Evolutionary conservation across 2,797 vertebrate species (phyloP).

Genomic region (Sebastes minor): DNA sequence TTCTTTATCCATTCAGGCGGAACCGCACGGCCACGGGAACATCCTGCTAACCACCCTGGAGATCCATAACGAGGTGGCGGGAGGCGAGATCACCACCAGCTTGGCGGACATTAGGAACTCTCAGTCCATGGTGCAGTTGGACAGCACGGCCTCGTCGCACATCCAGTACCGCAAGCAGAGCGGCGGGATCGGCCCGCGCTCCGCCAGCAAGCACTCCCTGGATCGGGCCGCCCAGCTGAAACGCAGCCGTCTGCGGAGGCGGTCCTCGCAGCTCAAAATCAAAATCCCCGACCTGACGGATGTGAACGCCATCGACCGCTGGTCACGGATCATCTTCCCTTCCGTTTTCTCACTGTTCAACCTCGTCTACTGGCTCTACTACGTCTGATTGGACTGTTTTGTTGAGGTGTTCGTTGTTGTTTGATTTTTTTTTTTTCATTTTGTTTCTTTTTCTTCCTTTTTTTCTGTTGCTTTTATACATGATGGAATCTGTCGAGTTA

Average conservation of each 20-base stretch:
- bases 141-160: constrained; percentile 87
- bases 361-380: constrained; percentile 97
- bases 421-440: constrained; percentile 27
- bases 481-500: constrained; percentile 41
- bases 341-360: constrained; percentile 96
- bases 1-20: constrained; percentile 80
- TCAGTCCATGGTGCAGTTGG: constrained; percentile 88
- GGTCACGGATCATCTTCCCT: constrained; percentile 96
- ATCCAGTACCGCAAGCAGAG: constrained; percentile 95
- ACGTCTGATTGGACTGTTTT: constrained; percentile 79
- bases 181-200: constrained; percentile 80
- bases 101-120: constrained; percentile 91
- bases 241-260: constrained; percentile 90
- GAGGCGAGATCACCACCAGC: constrained; percentile 89
- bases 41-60: constrained; percentile 92
- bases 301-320: constrained; percentile 96
- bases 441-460: constrained; percentile 49
- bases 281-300: constrained; percentile 97
- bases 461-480: constrained; percentile 68
- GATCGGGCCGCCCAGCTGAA: constrained; percentile 86
- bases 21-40: constrained; percentile 91
- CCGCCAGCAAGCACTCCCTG: constrained; percentile 84
- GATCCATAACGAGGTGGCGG: constrained; percentile 92
- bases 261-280: constrained; percentile 94
- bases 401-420: constrained; percentile 45